Base-by-base conservation (phyloP, 2,797 vertebrate species). In the Phataginus tetradactyla region DNA sequence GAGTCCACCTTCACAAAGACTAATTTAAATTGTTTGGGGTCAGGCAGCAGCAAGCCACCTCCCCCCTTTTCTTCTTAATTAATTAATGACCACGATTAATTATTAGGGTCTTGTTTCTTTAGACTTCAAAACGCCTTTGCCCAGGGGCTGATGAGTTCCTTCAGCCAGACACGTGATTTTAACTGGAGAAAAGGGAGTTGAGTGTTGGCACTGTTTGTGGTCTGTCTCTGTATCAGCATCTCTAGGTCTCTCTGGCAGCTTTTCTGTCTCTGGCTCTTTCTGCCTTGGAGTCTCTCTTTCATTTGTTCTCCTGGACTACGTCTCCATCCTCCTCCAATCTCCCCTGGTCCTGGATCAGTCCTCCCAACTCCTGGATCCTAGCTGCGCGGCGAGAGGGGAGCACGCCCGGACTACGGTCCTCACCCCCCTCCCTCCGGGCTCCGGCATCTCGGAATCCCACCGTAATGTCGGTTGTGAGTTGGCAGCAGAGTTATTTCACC, bases 41-140 rank as follows among this genome's bases (percentile, higher is more conserved):
- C 84, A 91, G 80, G 90, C 91, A 94, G 95, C 91, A 96, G 92
- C 96, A 93, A 97, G 95, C 96, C 92, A 94, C 92, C 97, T 97
- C 89, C 96, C 89, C 68, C 75, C 71, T 95, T 97, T 96, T 79
- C 96, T 95, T 87, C 89, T 93, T 96, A 96, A 97, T 97, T 96
- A 96, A 96, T 97, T 97, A 98, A 97, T 97, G 96, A 94, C 95
- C 80, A 93, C 29, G 29, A 97, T 97, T 97, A 97, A 96, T 97
- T 96, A 97, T 96, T 96, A 95, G 90, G 57, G 85, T 57, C 77
- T 90, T 91, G 51, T 71, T 91, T 94, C 89, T 86, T 68, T 7
- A 86, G 86, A 20, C 72, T 81, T 96, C 74, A 72, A 66, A 95
- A 86, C 7, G 57, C 92, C 61, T 94, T 88, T 6, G 25, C 29